These are phyloP conservation scores for Malacosoma neustria DNA, from an alignment of 2,888 invertebrate genomes.

Conservation along the genomic window DNA sequence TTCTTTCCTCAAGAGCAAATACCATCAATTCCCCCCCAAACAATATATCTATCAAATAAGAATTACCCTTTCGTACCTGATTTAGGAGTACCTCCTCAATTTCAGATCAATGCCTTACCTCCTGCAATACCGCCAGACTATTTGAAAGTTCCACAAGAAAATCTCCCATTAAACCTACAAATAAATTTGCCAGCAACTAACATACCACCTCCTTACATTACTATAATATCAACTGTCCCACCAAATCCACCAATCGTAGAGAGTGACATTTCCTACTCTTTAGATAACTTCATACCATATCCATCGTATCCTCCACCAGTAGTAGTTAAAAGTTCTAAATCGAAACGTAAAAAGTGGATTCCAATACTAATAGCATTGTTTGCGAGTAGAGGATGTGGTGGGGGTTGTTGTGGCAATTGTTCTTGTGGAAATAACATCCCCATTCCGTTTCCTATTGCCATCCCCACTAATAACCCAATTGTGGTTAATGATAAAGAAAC, in stretches of 20 bases:
- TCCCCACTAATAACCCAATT: slow-evolving; percentile 32
- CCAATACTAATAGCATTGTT: slow-evolving; percentile 35
- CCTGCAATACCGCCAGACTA: background rate
- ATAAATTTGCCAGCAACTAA: slow-evolving; percentile 32
- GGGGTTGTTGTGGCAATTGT: slow-evolving; percentile 13
- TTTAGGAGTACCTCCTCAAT: background rate
- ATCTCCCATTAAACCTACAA: slow-evolving; percentile 31
- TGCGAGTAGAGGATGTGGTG: slow-evolving; percentile 18
- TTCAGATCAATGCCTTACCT: background rate
- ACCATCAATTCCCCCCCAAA: background rate
- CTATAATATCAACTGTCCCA: slow-evolving; percentile 20
- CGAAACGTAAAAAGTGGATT: slow-evolving; percentile 26
- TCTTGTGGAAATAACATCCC: slow-evolving; percentile 20
- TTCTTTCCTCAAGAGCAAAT: background rate
- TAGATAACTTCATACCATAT: background rate
- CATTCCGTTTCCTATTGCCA: slow-evolving; percentile 35
- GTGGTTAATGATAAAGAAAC: slow-evolving; percentile 11
- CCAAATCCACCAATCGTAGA: slow-evolving; percentile 8
- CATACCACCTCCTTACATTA: slow-evolving; percentile 24
- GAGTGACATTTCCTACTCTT: slow-evolving; percentile 6
- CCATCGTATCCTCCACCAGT: slow-evolving; percentile 21
- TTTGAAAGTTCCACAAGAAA: slow-evolving; percentile 4
- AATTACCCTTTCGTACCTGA: background rate
- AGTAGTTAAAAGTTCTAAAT: slow-evolving; percentile 27
- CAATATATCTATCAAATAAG: background rate